A percentile compares a stretch with the other conserved stretches of the same genome.
These are phyloP conservation scores for Sula dactylatra DNA, from an alignment of 2,113 vertebrate genomes.

Conservation along the genomic window DNA sequence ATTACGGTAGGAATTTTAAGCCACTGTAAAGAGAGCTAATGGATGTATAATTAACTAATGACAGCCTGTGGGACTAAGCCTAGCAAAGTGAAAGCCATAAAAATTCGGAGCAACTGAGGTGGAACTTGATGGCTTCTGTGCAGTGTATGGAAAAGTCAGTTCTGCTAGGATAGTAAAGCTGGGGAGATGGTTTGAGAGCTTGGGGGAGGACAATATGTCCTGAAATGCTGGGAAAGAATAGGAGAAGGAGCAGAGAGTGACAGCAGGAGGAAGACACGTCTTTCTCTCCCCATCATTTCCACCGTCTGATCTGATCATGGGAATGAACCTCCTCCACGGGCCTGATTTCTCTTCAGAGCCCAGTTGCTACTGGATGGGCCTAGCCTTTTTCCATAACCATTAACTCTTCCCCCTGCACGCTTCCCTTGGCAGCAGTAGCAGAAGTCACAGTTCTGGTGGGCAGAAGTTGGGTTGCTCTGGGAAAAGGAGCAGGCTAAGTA, in stretches of 20 bases:
- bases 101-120: not conserved
- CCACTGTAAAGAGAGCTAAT: not conserved
- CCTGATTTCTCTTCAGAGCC: not conserved
- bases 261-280: not conserved
- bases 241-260: not conserved
- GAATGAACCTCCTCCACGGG: not conserved
- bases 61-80: not conserved
- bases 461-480: not conserved
- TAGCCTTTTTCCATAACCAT: not conserved
- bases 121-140: not conserved
- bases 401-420: not conserved
- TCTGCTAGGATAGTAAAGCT: not conserved
- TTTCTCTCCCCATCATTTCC: not conserved
- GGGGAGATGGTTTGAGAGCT: not conserved
- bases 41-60: constrained; percentile 4
- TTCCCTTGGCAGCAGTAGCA: not conserved
- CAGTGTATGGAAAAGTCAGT: not conserved
- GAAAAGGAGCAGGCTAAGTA: not conserved
- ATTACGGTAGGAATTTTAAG: constrained; percentile 34
- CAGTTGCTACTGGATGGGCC: not conserved
- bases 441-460: not conserved
- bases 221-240: not conserved
- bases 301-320: not conserved
- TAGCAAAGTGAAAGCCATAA: constrained; percentile 21
- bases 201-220: not conserved